phyloP scores from a whole-genome alignment of 35 echinoderm and acorn worm genomes.

The Acanthaster planci region DNA sequence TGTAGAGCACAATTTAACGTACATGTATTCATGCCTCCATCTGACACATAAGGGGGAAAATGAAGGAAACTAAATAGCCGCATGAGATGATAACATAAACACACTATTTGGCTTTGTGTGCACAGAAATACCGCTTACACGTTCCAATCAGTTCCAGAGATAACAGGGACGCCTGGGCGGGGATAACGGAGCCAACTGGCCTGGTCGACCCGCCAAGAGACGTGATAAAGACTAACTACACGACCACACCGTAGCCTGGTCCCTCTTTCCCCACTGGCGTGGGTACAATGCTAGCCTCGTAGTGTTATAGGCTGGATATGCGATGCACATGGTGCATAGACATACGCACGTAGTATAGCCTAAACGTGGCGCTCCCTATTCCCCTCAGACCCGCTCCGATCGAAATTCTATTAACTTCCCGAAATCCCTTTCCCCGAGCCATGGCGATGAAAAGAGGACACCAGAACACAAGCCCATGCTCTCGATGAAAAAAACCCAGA shows the following conservation, averaged over 20 bases:
- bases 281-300: not conserved
- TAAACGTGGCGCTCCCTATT: not conserved
- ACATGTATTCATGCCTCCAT: too few relatives aligned
- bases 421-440: not conserved
- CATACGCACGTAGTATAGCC: not conserved
- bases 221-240: not conserved
- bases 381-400: conserved; percentile 37
- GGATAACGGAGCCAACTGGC: not conserved
- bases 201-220: not conserved
- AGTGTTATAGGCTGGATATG: not conserved
- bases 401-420: conserved; percentile 61
- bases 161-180: not conserved
- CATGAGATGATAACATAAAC: conserved; percentile 19
- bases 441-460: not conserved
- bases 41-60: too few relatives aligned
- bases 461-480: conserved; percentile 29
- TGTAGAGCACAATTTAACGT: too few relatives aligned
- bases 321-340: too few relatives aligned
- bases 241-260: not conserved
- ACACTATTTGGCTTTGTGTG: conserved; percentile 2
- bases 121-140: conserved; percentile 7
- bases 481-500: not conserved
- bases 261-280: not conserved
- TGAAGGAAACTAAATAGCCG: not conserved
- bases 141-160: conserved; percentile 20